Conservation (phyloP, 2,888 invertebrate genomes). For the Nomada fucata region DNA sequence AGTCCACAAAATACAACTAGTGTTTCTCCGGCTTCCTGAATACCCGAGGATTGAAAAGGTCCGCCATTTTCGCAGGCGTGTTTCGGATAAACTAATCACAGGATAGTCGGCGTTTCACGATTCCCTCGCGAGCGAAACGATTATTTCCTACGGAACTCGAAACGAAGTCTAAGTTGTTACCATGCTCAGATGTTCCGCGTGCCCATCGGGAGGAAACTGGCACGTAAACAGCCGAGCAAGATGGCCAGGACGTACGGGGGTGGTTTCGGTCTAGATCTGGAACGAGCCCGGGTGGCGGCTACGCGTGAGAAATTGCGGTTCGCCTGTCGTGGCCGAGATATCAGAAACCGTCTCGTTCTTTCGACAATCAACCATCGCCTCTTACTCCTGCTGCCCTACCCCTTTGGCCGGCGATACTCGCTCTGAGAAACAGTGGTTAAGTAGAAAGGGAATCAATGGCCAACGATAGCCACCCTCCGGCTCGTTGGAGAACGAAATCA, state of each 20-base stretch:
- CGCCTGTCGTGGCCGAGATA: slow-evolving; percentile 36
- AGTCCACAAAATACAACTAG: too few relatives aligned
- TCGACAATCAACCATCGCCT: slow-evolving; percentile 40
- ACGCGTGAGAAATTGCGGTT: slow-evolving; percentile 61
- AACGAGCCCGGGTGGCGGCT: slow-evolving; percentile 27
- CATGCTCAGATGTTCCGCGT: not conserved
- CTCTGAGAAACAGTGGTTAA: not conserved
- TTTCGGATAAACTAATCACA: not conserved
- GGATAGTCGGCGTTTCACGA: slow-evolving; percentile 16
- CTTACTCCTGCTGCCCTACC: not conserved
- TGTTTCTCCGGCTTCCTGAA: too few relatives aligned
- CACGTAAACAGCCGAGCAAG: slow-evolving; percentile 20
- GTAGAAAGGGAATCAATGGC: slow-evolving; percentile 62
- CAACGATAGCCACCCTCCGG: slow-evolving; percentile 64
- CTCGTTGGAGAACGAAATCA: slow-evolving; percentile 64
- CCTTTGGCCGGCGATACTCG: not conserved
- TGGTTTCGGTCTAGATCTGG: not conserved
- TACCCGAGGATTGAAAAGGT: too few relatives aligned
- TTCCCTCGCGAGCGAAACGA: not conserved
- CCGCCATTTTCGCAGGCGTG: too few relatives aligned
- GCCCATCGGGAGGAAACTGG: not conserved
- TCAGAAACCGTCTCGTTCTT: slow-evolving; percentile 39
- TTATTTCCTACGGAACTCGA: slow-evolving; percentile 2
- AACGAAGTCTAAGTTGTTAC: not conserved
- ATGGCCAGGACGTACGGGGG: slow-evolving; percentile 18